phyloP scores from a whole-genome alignment of 2,113 vertebrate genomes.

The Glaucomys volans region DNA sequence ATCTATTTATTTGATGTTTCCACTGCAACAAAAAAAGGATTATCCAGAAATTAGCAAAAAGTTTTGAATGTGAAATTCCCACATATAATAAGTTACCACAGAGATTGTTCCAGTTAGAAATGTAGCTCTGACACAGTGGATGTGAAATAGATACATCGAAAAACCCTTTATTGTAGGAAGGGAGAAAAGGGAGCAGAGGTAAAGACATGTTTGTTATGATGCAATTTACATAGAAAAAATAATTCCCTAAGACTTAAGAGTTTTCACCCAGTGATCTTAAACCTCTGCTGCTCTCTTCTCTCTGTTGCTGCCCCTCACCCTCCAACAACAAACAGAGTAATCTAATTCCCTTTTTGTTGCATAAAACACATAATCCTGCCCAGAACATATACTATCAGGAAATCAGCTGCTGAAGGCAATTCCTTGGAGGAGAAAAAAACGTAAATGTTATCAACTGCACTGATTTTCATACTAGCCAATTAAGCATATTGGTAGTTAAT shows the following conservation, averaged over 20 bases:
- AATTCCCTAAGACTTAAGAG: background rate
- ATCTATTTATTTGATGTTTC: constrained; percentile 39
- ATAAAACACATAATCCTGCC: background rate
- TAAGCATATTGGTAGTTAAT: background rate
- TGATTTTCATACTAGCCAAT: background rate
- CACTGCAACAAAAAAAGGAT: background rate
- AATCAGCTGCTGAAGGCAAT: background rate
- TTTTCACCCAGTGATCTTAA: background rate
- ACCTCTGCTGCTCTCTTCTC: background rate
- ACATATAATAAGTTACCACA: background rate
- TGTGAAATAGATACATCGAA: background rate
- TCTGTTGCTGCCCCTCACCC: background rate
- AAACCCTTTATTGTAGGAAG: background rate
- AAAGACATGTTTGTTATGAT: background rate
- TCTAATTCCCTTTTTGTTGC: background rate
- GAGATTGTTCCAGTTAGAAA: background rate
- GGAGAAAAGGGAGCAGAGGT: background rate
- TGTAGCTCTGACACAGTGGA: background rate
- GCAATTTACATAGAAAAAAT: background rate
- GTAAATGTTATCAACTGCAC: background rate
- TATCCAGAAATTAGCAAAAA: background rate
- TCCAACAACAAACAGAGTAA: background rate
- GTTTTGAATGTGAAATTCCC: background rate
- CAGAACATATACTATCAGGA: background rate
- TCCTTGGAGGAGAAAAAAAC: background rate